Percentiles rank a stretch among this genome's conserved stretches.
phyloP scores from a whole-genome alignment of 2,113 vertebrate genomes.

The Emydocephalus ijimae region DNA sequence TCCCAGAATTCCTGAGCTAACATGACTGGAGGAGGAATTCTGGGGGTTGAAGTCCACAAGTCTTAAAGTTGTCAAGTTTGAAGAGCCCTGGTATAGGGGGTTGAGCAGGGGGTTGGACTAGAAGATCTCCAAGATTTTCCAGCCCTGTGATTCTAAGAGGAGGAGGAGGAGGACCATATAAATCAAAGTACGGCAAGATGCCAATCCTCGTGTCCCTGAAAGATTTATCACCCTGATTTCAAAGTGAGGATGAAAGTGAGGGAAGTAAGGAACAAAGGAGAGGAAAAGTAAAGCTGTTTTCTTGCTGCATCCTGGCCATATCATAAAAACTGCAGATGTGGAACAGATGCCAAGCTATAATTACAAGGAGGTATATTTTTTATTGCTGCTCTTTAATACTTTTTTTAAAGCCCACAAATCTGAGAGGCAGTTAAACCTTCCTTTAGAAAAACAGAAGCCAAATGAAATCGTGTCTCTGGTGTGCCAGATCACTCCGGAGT shows the following conservation, averaged over 20 bases:
- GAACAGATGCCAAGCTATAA: slow-evolving; percentile 27
- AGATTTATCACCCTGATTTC: not conserved
- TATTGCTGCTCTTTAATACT: slow-evolving; percentile 42
- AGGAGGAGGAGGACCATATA: rapidly evolving
- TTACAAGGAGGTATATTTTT: slow-evolving; percentile 52
- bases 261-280: not conserved
- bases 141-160: not conserved
- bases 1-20: too few relatives aligned
- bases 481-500: rapidly evolving
- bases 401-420: slow-evolving; percentile 50
- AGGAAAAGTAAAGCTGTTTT: not conserved
- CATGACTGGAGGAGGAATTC: too few relatives aligned
- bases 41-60: too few relatives aligned
- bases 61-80: too few relatives aligned
- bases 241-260: not conserved
- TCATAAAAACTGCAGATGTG: slow-evolving; percentile 31
- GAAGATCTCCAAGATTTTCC: not conserved
- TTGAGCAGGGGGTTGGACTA: not conserved
- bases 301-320: slow-evolving; percentile 28
- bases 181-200: not conserved
- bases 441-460: not conserved
- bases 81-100: too few relatives aligned
- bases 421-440: slow-evolving; percentile 34
- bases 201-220: not conserved
- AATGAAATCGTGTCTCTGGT: not conserved